phyloP scores from a whole-genome alignment of 2,113 vertebrate genomes.

The Ciconia stormi region DNA sequence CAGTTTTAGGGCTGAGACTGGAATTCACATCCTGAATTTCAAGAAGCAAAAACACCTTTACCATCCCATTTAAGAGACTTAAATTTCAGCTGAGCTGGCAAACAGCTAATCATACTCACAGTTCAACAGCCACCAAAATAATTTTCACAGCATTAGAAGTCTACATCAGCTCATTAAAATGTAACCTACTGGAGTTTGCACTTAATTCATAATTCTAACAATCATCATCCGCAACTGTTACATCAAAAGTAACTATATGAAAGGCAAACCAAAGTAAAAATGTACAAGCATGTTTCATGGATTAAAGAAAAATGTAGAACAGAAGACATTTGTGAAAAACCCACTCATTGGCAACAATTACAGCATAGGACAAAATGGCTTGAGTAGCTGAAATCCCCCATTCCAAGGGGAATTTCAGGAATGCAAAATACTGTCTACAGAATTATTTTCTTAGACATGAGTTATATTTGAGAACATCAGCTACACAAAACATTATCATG shows the following conservation, averaged over 20 bases:
- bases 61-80: background rate
- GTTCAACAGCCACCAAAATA: background rate
- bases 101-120: background rate
- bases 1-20: background rate
- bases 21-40: background rate
- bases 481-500: background rate
- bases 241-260: background rate
- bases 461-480: background rate
- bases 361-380: background rate
- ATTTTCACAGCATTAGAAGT: background rate
- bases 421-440: background rate
- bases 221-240: background rate
- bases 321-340: background rate
- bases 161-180: background rate
- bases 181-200: background rate
- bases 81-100: background rate
- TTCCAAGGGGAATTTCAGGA: background rate
- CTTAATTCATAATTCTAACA: background rate
- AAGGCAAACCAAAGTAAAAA: slow-evolving; percentile 31
- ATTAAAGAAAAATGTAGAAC: background rate
- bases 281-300: background rate
- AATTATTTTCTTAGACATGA: background rate
- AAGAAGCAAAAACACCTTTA: background rate
- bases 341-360: background rate
- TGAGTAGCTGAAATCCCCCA: background rate